A percentile compares a stretch with the other conserved stretches of the same genome.
These are phyloP conservation scores for Brachypodius melanocephalos DNA, from an alignment of 2,113 vertebrate genomes.

Conservation along the genomic window DNA sequence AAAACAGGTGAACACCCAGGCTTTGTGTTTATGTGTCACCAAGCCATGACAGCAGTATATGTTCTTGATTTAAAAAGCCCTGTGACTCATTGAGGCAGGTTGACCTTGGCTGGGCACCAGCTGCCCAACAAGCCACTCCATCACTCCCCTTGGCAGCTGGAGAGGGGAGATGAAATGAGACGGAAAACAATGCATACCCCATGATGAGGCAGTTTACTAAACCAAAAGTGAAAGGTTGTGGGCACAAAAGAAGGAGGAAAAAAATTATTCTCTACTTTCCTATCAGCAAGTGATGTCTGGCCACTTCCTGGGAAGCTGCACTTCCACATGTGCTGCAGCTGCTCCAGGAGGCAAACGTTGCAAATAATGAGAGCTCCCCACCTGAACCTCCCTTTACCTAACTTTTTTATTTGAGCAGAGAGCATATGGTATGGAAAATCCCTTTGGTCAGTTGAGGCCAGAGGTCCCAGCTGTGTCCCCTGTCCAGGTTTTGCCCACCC, in stretches of 20 bases:
- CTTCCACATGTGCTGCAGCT: not conserved
- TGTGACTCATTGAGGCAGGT: not conserved
- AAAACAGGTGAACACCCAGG: not conserved
- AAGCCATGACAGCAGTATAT: not conserved
- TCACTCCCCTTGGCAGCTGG: not conserved
- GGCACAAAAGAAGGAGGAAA: not conserved
- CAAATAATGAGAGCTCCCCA: fast-evolving
- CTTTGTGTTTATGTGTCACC: not conserved
- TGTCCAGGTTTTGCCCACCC: not conserved
- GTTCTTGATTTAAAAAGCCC: not conserved
- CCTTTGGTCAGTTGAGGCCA: not conserved
- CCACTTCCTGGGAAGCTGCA: not conserved
- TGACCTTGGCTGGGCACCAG: not conserved
- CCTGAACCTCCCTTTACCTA: not conserved
- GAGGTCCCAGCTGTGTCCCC: not conserved
- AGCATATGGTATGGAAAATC: not conserved
- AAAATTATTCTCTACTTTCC: not conserved
- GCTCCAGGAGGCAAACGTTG: fast-evolving
- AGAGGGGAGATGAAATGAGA: not conserved
- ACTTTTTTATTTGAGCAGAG: not conserved
- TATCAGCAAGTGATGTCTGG: fast-evolving
- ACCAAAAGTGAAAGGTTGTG: not conserved
- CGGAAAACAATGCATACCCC: not conserved
- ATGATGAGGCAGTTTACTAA: not conserved
- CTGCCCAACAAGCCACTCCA: not conserved